Evolutionary conservation across 2,888 invertebrate genomes (phyloP), one percentile per base, ranked within the genome.

Genomic region (Pinctada fucata): DNA sequence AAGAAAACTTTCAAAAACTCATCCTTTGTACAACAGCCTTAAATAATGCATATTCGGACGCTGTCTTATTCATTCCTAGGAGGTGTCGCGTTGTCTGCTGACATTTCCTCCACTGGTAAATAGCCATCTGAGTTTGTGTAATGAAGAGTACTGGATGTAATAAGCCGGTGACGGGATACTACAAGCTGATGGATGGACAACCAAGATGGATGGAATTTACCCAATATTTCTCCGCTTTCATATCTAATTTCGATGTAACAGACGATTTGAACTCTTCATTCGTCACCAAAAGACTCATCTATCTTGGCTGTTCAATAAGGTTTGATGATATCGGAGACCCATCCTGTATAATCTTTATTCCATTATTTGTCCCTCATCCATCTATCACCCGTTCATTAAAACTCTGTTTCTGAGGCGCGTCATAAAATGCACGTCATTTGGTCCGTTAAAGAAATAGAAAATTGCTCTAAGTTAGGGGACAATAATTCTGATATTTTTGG

Each of bases 191-290:
- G 58, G 58, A 58, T 58, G 13, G 13, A 6, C 6, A 58, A 58
- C 58, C 13, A 58, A 58, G 58, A 58, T 58, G 58, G 58, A 58
- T 58, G 58, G 58, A 58, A 10, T 58, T 58, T 58, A 58, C 58
- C 58, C 58, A 58, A 58, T 58, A 58, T 58, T 58, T 58, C 58
- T 58, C 8, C 58, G 58, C 6, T 58, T 58, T 58, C 58, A 58
- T 58, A 58, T 58, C 58, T 58, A 58, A 58, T 58, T 58, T 13
- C 58, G 13, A 58, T 6, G 58, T 58, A 58, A 58, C 58, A 13
- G 58, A 58, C 13, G 58, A 58, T 58, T 58, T 58, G 8, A 58
- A 58, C 58, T 58, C 13, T 58, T 6, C 13, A 58, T 58, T 58
- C 8, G 13, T 13, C 6, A 10, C 8, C 8, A 10, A 6, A 6